These are phyloP conservation scores for Cheilosia variabilis DNA, from an alignment of 2,888 invertebrate genomes.

Conservation along the genomic window DNA sequence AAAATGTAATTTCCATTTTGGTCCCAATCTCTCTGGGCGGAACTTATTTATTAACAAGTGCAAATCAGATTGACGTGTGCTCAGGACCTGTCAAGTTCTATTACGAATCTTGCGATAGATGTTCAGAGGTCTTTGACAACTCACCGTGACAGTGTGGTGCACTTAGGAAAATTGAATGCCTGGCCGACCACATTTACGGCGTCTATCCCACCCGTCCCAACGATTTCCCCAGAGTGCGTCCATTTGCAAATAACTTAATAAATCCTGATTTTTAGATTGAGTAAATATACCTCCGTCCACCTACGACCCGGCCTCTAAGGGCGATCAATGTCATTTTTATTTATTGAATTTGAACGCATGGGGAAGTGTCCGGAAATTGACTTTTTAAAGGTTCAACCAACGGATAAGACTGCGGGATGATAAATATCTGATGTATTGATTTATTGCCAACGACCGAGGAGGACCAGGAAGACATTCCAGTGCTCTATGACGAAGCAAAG, in stretches of 20 bases:
- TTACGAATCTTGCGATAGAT: conserved; percentile 11
- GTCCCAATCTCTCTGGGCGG: neutral
- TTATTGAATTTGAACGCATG: conserved; percentile 63
- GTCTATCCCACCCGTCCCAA: neutral
- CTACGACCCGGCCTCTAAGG: conserved; percentile 1
- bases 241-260: conserved; percentile 61
- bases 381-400: conserved; percentile 24
- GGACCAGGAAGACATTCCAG: conserved; percentile 52
- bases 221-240: conserved; percentile 56
- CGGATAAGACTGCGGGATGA: neutral
- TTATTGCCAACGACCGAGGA: conserved; percentile 44
- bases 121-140: conserved; percentile 33
- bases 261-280: conserved; percentile 38
- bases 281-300: neutral
- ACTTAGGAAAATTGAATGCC: conserved; percentile 70
- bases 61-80: conserved; percentile 3
- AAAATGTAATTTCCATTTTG: neutral
- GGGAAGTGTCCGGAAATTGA: conserved; percentile 42
- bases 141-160: conserved; percentile 67
- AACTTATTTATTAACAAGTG: conserved; percentile 30
- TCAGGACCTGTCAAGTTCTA: conserved; percentile 25
- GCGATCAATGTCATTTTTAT: conserved; percentile 54
- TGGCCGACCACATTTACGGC: conserved; percentile 56
- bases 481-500: conserved; percentile 37
- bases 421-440: conserved; percentile 46